Evolutionary conservation across 2,888 invertebrate species (phyloP).

Genomic region (Lepidocyrtoides sp.): DNA sequence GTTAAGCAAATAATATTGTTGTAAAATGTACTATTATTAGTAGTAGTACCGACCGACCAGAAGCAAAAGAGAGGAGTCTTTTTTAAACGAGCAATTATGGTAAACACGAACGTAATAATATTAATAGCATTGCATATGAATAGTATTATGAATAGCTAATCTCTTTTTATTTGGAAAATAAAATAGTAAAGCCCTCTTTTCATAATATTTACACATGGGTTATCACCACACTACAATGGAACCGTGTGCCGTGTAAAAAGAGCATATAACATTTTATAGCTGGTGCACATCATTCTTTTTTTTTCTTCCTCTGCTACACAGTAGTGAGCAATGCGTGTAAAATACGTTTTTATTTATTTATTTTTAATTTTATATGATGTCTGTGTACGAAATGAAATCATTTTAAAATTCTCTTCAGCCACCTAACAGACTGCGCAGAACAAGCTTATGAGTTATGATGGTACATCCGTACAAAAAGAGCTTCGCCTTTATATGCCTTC

Average conservation of each 20-base stretch:
- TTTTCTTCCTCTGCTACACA: neutral
- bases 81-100: conserved; percentile 51
- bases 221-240: conserved; percentile 48
- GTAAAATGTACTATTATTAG: neutral
- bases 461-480: neutral
- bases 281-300: conserved; percentile 11
- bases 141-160: conserved; percentile 43
- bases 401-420: conserved; percentile 21
- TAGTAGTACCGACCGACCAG: conserved; percentile 3
- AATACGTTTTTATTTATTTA: conserved; percentile 66
- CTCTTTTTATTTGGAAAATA: conserved; percentile 46
- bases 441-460: too few relatives aligned
- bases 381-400: conserved; percentile 25
- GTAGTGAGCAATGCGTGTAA: conserved; percentile 42
- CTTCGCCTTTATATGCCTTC: neutral
- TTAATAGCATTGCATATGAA: conserved; percentile 28
- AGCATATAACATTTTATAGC: conserved; percentile 1
- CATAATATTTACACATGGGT: conserved; percentile 56
- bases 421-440: neutral
- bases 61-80: neutral
- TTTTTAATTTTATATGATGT: conserved; percentile 61
- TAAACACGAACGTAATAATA: conserved; percentile 49
- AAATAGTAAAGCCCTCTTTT: conserved; percentile 44
- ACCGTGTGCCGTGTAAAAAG: conserved; percentile 15
- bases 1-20: neutral